These are phyloP conservation scores for Euwallacea fornicatus DNA, from an alignment of 1,140 invertebrate species.

Conservation along the genomic window DNA sequence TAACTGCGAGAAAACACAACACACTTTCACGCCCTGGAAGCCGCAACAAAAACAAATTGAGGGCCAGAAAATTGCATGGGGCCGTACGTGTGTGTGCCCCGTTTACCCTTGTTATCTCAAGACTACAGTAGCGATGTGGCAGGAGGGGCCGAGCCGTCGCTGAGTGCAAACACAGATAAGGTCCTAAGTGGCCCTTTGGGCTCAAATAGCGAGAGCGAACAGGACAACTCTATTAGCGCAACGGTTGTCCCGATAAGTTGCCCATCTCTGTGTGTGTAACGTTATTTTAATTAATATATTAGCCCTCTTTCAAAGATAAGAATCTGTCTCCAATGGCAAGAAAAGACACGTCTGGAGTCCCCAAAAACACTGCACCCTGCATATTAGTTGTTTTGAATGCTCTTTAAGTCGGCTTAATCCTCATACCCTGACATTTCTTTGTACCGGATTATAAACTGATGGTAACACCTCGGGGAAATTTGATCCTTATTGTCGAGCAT, in stretches of 20 bases:
- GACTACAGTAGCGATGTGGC: slow-evolving; percentile 42
- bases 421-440: slow-evolving; percentile 32
- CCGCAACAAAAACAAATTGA: slow-evolving; percentile 36
- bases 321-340: slow-evolving; percentile 10
- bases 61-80: slow-evolving; percentile 29
- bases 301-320: slow-evolving; percentile 13
- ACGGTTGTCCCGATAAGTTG: slow-evolving; percentile 18
- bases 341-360: slow-evolving; percentile 25
- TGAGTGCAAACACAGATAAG: slow-evolving; percentile 44
- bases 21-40: slow-evolving; percentile 28
- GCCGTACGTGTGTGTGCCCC: slow-evolving; percentile 29
- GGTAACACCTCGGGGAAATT: slow-evolving; percentile 34
- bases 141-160: slow-evolving; percentile 34
- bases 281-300: too few species aligned
- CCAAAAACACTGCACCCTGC: slow-evolving; percentile 30
- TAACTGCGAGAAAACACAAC: background rate
- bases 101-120: slow-evolving; percentile 43
- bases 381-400: slow-evolving; percentile 36
- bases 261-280: too few species aligned
- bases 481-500: slow-evolving; percentile 26
- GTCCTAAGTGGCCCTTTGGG: slow-evolving; percentile 37
- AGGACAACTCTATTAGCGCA: slow-evolving; percentile 43
- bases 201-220: slow-evolving; percentile 33
- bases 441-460: slow-evolving; percentile 34
- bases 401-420: slow-evolving; percentile 33